Base-by-base conservation (phyloP, 1,140 invertebrate genomes). In the Drosophila equinoxialis region DNA sequence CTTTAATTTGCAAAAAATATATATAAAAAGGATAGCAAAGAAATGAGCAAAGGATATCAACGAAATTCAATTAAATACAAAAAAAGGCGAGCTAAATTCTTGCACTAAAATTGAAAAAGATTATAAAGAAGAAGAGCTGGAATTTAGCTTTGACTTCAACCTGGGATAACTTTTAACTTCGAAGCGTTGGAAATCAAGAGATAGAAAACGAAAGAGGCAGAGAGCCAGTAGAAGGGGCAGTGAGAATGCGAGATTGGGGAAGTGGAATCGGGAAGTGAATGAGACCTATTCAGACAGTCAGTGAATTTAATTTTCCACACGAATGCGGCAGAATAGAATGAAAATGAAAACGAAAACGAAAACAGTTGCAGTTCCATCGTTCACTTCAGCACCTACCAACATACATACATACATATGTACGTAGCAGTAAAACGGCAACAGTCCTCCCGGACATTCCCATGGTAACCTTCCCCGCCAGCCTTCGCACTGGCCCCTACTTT, bases 271-370 rank as follows among this genome's bases (percentile, higher is more conserved):
- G 17, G 8, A 17, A 11, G 45, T 23, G 17, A 20, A 51, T 23
- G 55, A 20, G 55, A 64, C 35, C 57, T 63, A 63, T 41, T 11
- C 63, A 71, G 75, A 62, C 67, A 71, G 76, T 74, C 72, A 68
- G 37, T 68, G 72, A 78, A 78, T 78, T 78, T 78, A 78, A 78
- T 78, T 78, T 78, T 78, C 76, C 76, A 71, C 76, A 68, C 64
- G 76, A 71, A 75, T 78, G 76, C 72, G 48, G 59, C 72, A 60
- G 65, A 48, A 39, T 70, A 68, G 64, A 75, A 37, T 8, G 57
- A 59, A 37, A 59, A 59, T 54, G 26, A 37, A 51, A 59, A 59
- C 33, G 37, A 39, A 55, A 55, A 55, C 23, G 51, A 55, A 55
- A 59, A 59, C 57, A 59, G 41, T 59, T 59, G 57, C 57, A 59